Evolutionary conservation across 2,888 invertebrate genomes (phyloP), one percentile per base, ranked within the genome.

Genomic region (Pollenia angustigena): DNA sequence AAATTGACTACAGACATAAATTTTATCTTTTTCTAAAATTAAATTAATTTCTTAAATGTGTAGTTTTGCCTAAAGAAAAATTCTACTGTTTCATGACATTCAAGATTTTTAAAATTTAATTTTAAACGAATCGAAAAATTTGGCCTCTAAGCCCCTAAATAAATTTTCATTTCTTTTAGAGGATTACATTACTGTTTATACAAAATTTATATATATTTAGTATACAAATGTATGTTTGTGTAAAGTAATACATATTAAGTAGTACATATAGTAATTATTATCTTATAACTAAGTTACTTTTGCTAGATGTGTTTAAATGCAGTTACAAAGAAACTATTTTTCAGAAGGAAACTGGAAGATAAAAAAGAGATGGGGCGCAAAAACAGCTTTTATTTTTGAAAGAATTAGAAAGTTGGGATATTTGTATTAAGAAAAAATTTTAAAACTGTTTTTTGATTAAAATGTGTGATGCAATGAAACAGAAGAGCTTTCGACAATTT

Each of bases 131-230:
- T 76, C 62, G 72, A 62, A 84, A 69, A 6, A 66, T 42, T 84
- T 74, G 81, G 81, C 74, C 60, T 84, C 87, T 87, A 87, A 84
- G 79, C 81, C 84, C 84, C 87, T 87, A 84, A 48, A 12, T 54
- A 58, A 42, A 48, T 74, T 40, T 72, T 72, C 9, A 7, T 69
- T 42, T n/a, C 1, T 16, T 58, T 75, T 60, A 11, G 14, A 54
- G 12, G 7, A 18, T 64, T 44, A 18, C 10, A 48, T 46, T 78
- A 44, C 14, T 16, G 12, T n/a, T 52, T 52, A 44, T 56, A 58
- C 48, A 81, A 66, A 46, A 6, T 79, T 18, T 18, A 42, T 52
- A 16, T 56, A 23, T 74, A 12, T 46, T 11, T 62, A 32, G 58
- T 10, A 42, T 52, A 48, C 48, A 62, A 32, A 16, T 48, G 18